Percentiles rank a stretch among this genome's conserved stretches.
Evolutionary conservation across 2,888 invertebrate species (phyloP).

Genomic region (Augiades crinisus): DNA sequence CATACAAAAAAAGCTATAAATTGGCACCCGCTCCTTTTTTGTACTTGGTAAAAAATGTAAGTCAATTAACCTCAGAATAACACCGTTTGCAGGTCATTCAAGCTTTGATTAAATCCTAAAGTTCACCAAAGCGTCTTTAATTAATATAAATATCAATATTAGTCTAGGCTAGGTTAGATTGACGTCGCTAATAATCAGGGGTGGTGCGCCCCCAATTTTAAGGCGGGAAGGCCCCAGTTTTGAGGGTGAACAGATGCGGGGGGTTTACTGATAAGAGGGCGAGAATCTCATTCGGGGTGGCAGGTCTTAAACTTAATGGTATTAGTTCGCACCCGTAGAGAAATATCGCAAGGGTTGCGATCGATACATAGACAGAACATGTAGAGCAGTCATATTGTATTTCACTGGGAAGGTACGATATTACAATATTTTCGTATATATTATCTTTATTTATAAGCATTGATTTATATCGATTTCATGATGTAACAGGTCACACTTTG

Average conservation of each 20-base stretch:
- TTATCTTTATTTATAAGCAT: no score
- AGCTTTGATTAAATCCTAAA: not conserved
- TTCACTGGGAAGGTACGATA: no score
- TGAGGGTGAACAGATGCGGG: conserved; percentile 38
- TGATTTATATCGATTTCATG: no score
- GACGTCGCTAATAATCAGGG: conserved; percentile 45
- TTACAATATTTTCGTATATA: no score
- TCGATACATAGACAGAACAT: conserved; percentile 31
- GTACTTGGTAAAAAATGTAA: not conserved
- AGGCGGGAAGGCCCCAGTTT: conserved; percentile 43
- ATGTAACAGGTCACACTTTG: no score
- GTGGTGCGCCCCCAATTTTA: conserved; percentile 38
- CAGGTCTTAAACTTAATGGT: conserved; percentile 28
- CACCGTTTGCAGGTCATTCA: not conserved
- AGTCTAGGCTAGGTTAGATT: conserved; percentile 35
- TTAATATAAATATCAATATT: conserved; percentile 21
- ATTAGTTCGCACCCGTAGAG: conserved; percentile 26
- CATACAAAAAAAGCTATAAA: no score
- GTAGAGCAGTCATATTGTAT: not conserved
- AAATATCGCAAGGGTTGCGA: conserved; percentile 33
- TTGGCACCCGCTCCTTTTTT: no score
- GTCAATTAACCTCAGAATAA: not conserved
- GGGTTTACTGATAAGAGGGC: conserved; percentile 46
- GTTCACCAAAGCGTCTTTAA: not conserved
- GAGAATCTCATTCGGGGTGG: conserved; percentile 27